Percentiles rank a stretch among this genome's conserved stretches.
These are phyloP conservation scores for Anticlea derivata DNA, from an alignment of 2,888 invertebrate species.

Conservation along the genomic window DNA sequence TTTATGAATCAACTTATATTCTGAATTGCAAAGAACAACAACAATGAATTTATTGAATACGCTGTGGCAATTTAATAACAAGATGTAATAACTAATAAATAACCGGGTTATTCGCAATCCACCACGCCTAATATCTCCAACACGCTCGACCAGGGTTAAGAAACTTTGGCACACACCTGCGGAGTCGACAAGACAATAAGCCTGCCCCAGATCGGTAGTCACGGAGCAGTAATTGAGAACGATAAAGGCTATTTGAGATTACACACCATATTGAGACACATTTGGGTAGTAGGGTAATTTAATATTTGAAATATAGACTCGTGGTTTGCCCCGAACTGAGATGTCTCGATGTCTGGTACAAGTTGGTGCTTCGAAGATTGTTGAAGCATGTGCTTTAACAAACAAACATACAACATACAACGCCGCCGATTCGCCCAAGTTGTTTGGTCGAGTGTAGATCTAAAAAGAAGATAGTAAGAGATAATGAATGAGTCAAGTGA, in stretches of 20 bases:
- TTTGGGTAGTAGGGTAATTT: slow-evolving; percentile 3
- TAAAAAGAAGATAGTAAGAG: no score
- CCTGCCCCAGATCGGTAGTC: slow-evolving; percentile 20
- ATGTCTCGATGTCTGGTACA: no score
- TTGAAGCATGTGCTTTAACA: no score
- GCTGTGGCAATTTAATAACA: slow-evolving; percentile 1
- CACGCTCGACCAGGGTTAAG: slow-evolving; percentile 17
- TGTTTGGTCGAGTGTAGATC: no score
- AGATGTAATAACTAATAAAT: not conserved
- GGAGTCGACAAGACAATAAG: slow-evolving; percentile 28
- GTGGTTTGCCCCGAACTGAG: no score
- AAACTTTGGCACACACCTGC: slow-evolving; percentile 24
- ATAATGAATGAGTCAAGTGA: no score
- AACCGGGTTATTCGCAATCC: slow-evolving; percentile 22
- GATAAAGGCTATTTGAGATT: slow-evolving; percentile 6
- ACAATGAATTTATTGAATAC: not conserved
- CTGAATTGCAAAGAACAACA: not conserved
- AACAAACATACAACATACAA: no score
- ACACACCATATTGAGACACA: slow-evolving; percentile 18
- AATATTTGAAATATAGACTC: no score
- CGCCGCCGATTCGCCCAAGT: no score
- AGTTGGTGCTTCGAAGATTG: no score
- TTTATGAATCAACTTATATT: no score
- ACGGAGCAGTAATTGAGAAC: slow-evolving; percentile 23
- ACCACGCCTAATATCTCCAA: slow-evolving; percentile 7